phyloP scores from a whole-genome alignment of 2,113 vertebrate species.

The Geococcyx californianus region DNA sequence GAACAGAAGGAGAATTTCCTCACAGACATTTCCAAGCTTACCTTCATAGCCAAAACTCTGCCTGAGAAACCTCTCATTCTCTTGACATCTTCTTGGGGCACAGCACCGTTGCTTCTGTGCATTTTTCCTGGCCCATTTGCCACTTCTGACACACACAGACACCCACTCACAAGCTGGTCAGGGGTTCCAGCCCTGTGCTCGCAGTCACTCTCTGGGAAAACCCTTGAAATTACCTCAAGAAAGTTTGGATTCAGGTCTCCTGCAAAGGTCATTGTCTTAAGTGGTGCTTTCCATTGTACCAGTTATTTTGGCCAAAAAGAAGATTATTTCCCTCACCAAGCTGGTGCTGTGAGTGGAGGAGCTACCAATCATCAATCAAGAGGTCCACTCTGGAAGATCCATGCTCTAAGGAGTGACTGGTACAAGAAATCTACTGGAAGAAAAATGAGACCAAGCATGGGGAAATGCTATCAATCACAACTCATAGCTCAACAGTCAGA shows the following conservation, averaged over 20 bases:
- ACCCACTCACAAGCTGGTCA: neutral
- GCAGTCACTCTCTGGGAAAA: neutral
- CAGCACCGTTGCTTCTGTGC: neutral
- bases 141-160: neutral
- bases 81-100: neutral
- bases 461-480: fast-evolving
- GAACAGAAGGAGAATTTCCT: neutral
- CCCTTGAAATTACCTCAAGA: fast-evolving
- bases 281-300: neutral
- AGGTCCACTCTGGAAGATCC: neutral
- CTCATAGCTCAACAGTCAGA: fast-evolving
- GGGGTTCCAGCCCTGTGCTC: neutral
- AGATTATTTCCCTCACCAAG: neutral
- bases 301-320: too few species aligned
- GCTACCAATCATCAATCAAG: neutral
- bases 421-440: neutral
- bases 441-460: fast-evolving
- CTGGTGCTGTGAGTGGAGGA: neutral
- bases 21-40: neutral
- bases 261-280: neutral
- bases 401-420: neutral
- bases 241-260: neutral
- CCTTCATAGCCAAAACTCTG: neutral
- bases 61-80: neutral
- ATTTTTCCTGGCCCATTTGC: neutral